These are phyloP conservation scores for Ctenosaura bakeri DNA, from an alignment of 2,797 vertebrate genomes.

Conservation along the genomic window DNA sequence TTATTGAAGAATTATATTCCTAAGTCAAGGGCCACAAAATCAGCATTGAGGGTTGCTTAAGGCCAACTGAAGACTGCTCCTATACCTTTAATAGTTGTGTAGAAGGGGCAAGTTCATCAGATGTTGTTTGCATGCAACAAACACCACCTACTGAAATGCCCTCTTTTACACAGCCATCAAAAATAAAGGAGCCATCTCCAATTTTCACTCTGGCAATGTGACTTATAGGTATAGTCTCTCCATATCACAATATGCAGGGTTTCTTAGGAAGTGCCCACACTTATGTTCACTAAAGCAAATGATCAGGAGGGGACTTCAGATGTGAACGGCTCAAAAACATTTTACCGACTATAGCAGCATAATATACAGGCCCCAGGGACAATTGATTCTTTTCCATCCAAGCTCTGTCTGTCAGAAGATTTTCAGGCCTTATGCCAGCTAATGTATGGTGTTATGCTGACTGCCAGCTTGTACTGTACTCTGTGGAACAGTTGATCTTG, in stretches of 20 bases:
- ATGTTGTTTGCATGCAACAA: no score
- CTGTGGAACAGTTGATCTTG: conserved; percentile 65
- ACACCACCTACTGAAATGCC: no score
- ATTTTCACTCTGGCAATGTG: no score
- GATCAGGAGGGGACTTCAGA: conserved; percentile 19
- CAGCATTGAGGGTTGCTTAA: no score
- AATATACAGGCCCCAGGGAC: neutral
- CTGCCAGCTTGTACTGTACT: conserved; percentile 56
- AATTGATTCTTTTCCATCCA: conserved; percentile 49
- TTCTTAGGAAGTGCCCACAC: neutral
- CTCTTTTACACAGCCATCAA: no score
- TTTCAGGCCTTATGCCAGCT: conserved; percentile 51
- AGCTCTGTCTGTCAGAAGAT: conserved; percentile 43
- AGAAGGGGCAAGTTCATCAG: no score
- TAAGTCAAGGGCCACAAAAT: no score
- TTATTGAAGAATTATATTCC: no score
- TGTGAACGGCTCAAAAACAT: conserved; percentile 3
- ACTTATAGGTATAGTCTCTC: rapidly evolving
- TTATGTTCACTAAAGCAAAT: neutral
- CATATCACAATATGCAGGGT: neutral
- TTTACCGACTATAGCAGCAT: conserved; percentile 43
- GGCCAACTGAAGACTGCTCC: no score
- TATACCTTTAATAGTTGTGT: no score
- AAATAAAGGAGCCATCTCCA: no score
- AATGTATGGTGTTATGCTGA: conserved; percentile 53